Conservation (phyloP, 2,113 vertebrate genomes). For the Sardina pilchardus region DNA sequence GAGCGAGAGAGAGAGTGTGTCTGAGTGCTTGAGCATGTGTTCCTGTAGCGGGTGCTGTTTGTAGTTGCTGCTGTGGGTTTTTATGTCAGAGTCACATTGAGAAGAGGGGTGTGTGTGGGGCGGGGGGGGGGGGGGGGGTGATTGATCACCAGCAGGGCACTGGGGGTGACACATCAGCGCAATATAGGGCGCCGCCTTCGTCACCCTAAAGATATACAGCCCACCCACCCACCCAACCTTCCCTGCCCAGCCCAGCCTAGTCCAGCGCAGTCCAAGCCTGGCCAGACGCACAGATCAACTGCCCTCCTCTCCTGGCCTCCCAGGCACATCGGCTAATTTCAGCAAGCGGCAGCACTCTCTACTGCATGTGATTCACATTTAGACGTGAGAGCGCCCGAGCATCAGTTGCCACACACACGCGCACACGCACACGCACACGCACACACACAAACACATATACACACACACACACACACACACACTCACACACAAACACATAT, state of each 20-base stretch:
- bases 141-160: background rate
- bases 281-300: no score
- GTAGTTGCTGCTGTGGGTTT: background rate
- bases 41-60: background rate
- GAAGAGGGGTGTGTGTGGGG: background rate
- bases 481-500: background rate
- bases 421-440: background rate
- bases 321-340: no score
- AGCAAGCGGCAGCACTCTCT: no score
- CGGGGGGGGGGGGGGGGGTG: background rate
- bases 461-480: background rate
- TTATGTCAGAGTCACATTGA: background rate
- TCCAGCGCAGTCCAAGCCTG: no score
- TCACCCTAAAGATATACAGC: background rate
- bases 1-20: background rate
- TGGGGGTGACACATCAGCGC: background rate
- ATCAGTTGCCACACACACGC: background rate
- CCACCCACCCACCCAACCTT: background rate
- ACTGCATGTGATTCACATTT: background rate
- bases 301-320: no score
- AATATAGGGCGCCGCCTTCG: background rate
- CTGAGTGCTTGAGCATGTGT: background rate
- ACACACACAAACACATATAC: background rate
- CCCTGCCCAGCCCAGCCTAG: background rate
- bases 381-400: background rate